These are phyloP conservation scores for Crioceris asparagi DNA, from an alignment of 2,888 invertebrate species.

Conservation along the genomic window DNA sequence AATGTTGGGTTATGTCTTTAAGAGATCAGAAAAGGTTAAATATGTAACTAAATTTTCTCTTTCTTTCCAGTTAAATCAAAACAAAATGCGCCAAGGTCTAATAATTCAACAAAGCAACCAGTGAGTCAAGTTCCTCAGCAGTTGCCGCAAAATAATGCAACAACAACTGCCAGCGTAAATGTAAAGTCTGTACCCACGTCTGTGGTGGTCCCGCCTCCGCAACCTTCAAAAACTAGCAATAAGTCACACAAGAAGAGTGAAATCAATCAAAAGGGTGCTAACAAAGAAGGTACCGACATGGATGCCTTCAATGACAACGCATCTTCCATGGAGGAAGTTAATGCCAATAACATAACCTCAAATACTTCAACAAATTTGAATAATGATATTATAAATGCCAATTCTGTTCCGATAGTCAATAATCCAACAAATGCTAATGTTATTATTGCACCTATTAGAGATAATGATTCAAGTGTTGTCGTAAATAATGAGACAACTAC, in stretches of 20 bases:
- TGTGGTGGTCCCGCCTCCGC: slow-evolving; percentile 31
- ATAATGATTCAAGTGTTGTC: slow-evolving; percentile 3
- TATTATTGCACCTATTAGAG: slow-evolving; percentile 2
- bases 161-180: slow-evolving; percentile 11
- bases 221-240: slow-evolving; percentile 41
- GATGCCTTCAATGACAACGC: slow-evolving; percentile 42
- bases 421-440: slow-evolving; percentile 4
- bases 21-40: too few relatives aligned
- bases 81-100: slow-evolving; percentile 22
- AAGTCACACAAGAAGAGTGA: slow-evolving; percentile 43
- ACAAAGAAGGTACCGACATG: slow-evolving; percentile 51
- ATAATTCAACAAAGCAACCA: slow-evolving; percentile 12
- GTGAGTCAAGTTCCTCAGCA: too few relatives aligned
- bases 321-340: slow-evolving; percentile 16
- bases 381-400: slow-evolving; percentile 14
- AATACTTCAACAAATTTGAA: slow-evolving; percentile 8
- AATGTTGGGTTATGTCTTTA: too few relatives aligned
- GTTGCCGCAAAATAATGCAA: slow-evolving; percentile 7
- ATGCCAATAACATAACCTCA: slow-evolving; percentile 11
- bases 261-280: slow-evolving; percentile 45
- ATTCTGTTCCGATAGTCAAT: slow-evolving; percentile 7
- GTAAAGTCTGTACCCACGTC: slow-evolving; percentile 15
- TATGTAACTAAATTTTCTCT: too few relatives aligned
- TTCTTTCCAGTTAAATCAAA: slow-evolving; percentile 32
- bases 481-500: slow-evolving; percentile 10